Evolutionary conservation across 2,113 vertebrate genomes (phyloP), one percentile per base, ranked within the genome.

Genomic region (Lycaon pictus): DNA sequence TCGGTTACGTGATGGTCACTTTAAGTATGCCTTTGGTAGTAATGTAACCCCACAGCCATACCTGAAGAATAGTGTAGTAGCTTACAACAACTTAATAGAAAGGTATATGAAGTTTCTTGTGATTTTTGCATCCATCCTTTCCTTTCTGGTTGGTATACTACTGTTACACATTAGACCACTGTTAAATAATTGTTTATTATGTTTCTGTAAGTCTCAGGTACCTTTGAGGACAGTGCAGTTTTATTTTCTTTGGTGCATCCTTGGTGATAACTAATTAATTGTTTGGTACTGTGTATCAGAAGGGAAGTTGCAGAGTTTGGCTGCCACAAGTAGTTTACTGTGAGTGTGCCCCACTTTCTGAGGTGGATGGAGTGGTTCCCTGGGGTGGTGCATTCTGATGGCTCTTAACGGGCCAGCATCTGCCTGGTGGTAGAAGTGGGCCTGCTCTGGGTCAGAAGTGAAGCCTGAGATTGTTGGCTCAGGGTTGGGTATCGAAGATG

Each of bases 11-110:
- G 99, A 99, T 1, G 99, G 99, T 23, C 99, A 99, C 80, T 99
- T 99, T 98, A 99, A 99, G 35, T 99, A 99, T 0, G 99, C 99
- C 32, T 99, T 99, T 17, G 99, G 99, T 55, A 99, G 99, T 79
- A 99, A 99, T 0, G 98, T 99, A 92, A 99, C 99, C 3, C 99
- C 99, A 2, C 99, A 99, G 94, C 99, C 99, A 0, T 99, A 99
- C 97, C 99, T 99, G 97, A 99, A 99, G 98, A 99, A 99, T 98
- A 99, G 99, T 76, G 99, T 99, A 6, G 98, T 99, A 53, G 99
- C 99, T 17, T 99, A 99, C 82, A 99, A 99, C 97, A 99, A 98
- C 84, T 97, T 99, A 77, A 99, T 99, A 83, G 99, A 99, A 93
- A 99, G 99, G 99, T 99, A 96, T 98, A 92, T 93, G 92, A 65